Evolutionary conservation across 1,140 invertebrate species (phyloP).

Genomic region (Heliothis subflexa): DNA sequence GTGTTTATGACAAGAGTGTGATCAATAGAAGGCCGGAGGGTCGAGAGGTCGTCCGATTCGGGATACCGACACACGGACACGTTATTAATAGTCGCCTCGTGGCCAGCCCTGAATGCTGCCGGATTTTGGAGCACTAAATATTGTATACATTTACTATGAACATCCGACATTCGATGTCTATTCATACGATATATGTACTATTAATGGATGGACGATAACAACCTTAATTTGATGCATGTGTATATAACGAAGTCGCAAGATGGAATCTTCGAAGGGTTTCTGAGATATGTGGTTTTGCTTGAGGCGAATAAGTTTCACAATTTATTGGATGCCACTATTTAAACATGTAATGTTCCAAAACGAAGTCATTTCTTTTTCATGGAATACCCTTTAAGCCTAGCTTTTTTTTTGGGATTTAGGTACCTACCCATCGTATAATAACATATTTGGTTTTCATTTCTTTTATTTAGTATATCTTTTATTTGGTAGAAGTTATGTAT

Average conservation of each 20-base stretch:
- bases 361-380: too few relatives aligned
- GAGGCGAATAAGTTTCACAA: background rate
- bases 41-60: conserved; percentile 63
- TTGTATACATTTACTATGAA: conserved; percentile 53
- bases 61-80: conserved; percentile 60
- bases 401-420: too few relatives aligned
- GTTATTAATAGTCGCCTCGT: conserved; percentile 73
- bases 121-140: conserved; percentile 55
- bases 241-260: conserved; percentile 4
- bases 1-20: conserved; percentile 75
- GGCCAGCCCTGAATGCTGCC: conserved; percentile 59
- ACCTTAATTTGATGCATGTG: conserved; percentile 28
- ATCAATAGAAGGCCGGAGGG: conserved; percentile 72
- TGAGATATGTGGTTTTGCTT: background rate
- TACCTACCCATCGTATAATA: too few relatives aligned
- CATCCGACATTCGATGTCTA: conserved; percentile 43
- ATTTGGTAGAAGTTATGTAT: background rate
- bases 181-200: conserved; percentile 34
- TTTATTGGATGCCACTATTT: too few relatives aligned
- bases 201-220: conserved; percentile 25
- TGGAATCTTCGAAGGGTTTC: conserved; percentile 14
- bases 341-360: too few relatives aligned
- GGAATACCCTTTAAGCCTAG: too few relatives aligned
- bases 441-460: background rate
- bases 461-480: too few relatives aligned